Conservation (phyloP, 2,113 vertebrate genomes). For the Colinus virginianus region DNA sequence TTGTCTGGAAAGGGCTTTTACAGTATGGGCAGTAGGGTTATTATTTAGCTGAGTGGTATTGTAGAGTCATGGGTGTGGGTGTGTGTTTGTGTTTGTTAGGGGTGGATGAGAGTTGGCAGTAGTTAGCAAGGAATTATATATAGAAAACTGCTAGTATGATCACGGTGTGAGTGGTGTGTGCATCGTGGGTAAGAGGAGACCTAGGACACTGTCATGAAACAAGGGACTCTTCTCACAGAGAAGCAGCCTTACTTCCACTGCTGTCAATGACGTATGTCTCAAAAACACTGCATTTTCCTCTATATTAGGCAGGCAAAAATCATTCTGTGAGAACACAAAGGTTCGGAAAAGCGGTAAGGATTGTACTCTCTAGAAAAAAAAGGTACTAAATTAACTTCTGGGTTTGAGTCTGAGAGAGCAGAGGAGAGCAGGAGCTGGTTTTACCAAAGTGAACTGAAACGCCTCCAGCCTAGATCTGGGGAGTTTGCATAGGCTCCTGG, state of each 20-base stretch:
- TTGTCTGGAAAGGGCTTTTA: background rate
- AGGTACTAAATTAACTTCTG: background rate
- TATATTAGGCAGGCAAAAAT: rapidly evolving
- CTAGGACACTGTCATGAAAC: background rate
- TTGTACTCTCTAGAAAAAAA: background rate
- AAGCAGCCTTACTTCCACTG: background rate
- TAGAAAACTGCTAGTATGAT: background rate
- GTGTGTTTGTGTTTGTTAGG: conserved; percentile 21
- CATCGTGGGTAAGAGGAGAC: background rate
- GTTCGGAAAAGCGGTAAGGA: background rate
- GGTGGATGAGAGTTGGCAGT: background rate
- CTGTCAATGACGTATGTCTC: background rate
- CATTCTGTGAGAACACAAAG: background rate
- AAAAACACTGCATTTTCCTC: background rate
- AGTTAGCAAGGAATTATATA: background rate
- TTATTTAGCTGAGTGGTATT: background rate
- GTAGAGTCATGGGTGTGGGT: background rate
- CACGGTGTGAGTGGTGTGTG: background rate
- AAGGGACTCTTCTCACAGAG: background rate
- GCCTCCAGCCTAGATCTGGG: background rate
- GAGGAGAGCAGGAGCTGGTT: background rate
- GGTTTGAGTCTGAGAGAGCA: background rate
- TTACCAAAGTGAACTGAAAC: background rate
- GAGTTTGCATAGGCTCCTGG: conserved; percentile 42
- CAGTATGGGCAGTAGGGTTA: background rate